Evolutionary conservation across 2,888 invertebrate genomes (phyloP).

Genomic region (Drosophila mimica): DNA sequence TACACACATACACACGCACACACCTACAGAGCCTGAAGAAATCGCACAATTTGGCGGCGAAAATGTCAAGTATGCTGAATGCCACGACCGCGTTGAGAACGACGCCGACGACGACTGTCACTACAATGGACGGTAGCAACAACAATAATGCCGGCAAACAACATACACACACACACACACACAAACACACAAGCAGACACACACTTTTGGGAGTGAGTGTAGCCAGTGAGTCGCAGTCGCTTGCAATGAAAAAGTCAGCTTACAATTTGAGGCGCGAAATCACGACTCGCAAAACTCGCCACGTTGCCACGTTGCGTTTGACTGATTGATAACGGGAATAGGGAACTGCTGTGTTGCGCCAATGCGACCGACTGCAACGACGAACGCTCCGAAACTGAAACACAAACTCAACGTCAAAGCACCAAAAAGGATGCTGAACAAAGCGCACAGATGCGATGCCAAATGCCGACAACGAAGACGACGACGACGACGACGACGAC

Average conservation of each 20-base stretch:
- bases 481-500: conserved; percentile 12
- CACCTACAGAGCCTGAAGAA: conserved; percentile 49
- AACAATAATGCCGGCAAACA: conserved; percentile 59
- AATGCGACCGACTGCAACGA: conserved; percentile 69
- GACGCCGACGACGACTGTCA: conserved; percentile 46
- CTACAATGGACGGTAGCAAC: conserved; percentile 56
- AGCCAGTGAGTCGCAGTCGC: conserved; percentile 40
- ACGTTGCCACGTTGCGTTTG: conserved; percentile 34
- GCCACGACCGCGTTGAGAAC: conserved; percentile 41
- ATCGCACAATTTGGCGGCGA: conserved; percentile 81
- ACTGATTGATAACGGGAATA: conserved; percentile 7
- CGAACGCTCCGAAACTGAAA: conserved; percentile 76
- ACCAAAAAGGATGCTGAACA: conserved; percentile 63
- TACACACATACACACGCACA: background rate
- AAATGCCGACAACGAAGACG: conserved; percentile 20
- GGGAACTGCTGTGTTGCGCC: background rate
- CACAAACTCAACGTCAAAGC: conserved; percentile 19
- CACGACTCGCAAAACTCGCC: conserved; percentile 39
- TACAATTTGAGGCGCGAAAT: conserved; percentile 52
- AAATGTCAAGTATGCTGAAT: conserved; percentile 76
- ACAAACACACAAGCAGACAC: conserved; percentile 23
- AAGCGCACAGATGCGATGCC: conserved; percentile 32
- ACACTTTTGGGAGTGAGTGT: conserved; percentile 4
- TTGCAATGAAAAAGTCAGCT: conserved; percentile 42
- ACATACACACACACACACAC: conserved; percentile 18